These are phyloP conservation scores for Piaya cayana DNA, from an alignment of 2,113 vertebrate species.

Conservation along the genomic window DNA sequence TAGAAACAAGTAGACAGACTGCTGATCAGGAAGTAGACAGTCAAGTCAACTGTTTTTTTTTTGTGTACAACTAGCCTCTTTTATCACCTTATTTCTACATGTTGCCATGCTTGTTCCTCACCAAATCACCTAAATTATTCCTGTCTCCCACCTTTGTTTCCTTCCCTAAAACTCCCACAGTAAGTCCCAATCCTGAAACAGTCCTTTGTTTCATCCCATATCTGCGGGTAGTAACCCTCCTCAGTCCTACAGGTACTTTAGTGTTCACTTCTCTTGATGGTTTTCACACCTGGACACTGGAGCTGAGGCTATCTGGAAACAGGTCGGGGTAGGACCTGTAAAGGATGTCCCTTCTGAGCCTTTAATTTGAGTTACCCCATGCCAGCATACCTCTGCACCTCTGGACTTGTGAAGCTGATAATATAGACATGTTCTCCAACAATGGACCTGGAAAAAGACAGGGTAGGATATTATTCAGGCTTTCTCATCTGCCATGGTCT, in stretches of 20 bases:
- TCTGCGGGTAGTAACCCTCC: rapidly evolving
- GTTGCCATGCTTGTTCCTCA: background rate
- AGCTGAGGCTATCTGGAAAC: background rate
- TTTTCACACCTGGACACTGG: background rate
- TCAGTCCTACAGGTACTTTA: background rate
- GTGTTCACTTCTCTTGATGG: background rate
- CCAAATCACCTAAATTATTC: background rate
- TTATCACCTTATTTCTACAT: background rate
- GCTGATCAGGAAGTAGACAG: background rate
- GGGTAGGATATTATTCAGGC: background rate
- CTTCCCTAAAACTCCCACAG: background rate
- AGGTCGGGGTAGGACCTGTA: background rate
- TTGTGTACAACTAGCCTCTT: background rate
- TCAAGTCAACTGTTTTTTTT: background rate
- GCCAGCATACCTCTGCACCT: rapidly evolving
- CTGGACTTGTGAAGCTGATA: background rate
- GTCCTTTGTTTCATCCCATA: background rate
- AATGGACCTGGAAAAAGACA: background rate
- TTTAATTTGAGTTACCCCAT: background rate
- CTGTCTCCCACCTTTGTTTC: background rate
- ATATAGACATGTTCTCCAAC: background rate
- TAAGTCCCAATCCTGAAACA: background rate
- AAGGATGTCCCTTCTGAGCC: background rate
- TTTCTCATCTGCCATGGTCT: background rate
- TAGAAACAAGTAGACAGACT: background rate